A percentile compares a stretch with the other conserved stretches of the same genome.
phyloP scores from a whole-genome alignment of 1,140 invertebrate genomes.

The Piezodorus guildinii region DNA sequence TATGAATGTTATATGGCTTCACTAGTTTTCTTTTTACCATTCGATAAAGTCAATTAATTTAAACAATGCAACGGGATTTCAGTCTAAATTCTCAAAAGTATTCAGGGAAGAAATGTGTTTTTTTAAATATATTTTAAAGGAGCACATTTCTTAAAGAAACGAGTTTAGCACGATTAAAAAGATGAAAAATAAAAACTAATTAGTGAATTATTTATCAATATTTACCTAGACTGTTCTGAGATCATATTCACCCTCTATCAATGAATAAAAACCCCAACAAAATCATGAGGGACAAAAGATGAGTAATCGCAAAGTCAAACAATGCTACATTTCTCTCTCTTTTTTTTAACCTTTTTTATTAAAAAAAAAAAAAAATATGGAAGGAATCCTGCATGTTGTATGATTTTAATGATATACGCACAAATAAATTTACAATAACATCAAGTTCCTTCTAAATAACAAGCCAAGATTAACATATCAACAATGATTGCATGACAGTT shows the following conservation, averaged over 20 bases:
- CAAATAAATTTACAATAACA: not conserved
- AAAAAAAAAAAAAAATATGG: not conserved
- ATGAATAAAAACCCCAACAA: no score
- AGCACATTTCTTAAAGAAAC: not conserved
- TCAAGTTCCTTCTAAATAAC: not conserved
- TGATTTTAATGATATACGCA: not conserved
- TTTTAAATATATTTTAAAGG: not conserved
- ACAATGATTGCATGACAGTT: not conserved
- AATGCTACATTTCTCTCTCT: not conserved
- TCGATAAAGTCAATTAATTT: not conserved
- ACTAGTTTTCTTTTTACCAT: not conserved
- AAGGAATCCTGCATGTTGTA: conserved; percentile 1
- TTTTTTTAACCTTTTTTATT: not conserved
- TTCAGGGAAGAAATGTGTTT: conserved; percentile 1
- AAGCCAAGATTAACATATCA: conserved; percentile 4
- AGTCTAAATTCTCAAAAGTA: conserved; percentile 18
- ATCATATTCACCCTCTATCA: conserved; percentile 1
- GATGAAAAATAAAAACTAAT: conserved; percentile 12
- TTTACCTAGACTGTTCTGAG: conserved; percentile 3
- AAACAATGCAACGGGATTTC: conserved; percentile 9
- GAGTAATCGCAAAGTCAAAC: not conserved
- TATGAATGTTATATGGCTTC: no score
- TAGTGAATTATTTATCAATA: not conserved
- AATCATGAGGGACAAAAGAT: not conserved
- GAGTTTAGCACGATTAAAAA: not conserved